phyloP scores from a whole-genome alignment of 2,113 vertebrate genomes.

The Spilogale gracilis region DNA sequence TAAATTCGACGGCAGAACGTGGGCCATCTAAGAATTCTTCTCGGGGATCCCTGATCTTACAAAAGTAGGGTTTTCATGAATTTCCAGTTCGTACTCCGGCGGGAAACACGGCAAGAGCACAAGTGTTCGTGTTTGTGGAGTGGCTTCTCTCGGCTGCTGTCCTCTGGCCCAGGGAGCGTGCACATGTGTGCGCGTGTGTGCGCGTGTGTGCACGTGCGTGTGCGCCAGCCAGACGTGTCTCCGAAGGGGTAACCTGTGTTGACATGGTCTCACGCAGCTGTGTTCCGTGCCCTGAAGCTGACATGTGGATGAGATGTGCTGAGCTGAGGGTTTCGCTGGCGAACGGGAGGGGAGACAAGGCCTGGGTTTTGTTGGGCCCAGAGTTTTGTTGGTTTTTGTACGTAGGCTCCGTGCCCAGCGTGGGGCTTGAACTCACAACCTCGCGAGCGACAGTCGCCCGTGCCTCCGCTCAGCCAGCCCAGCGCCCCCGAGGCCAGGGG shows the following conservation, averaged over 20 bases:
- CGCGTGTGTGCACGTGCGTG: fast-evolving
- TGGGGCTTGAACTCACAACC: background rate
- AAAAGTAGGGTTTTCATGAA: background rate
- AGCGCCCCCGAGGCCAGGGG: fast-evolving
- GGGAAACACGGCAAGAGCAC: fast-evolving
- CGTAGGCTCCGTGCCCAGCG: fast-evolving
- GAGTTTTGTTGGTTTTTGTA: background rate
- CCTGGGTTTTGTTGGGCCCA: background rate
- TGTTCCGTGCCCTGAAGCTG: no score
- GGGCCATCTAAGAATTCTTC: background rate
- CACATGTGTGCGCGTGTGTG: fast-evolving
- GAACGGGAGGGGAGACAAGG: no score
- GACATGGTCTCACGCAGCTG: background rate
- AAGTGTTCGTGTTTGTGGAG: background rate
- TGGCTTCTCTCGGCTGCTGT: no score
- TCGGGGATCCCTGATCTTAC: background rate
- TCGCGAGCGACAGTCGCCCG: fast-evolving
- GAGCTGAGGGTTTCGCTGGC: background rate
- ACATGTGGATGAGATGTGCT: background rate
- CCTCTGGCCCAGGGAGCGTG: fast-evolving
- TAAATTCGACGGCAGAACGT: background rate
- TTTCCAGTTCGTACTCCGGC: background rate
- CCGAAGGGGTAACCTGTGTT: no score
- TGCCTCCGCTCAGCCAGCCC: fast-evolving
- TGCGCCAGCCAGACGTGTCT: background rate